Conservation (phyloP, 2,113 vertebrate genomes). For the Plectropomus leopardus region DNA sequence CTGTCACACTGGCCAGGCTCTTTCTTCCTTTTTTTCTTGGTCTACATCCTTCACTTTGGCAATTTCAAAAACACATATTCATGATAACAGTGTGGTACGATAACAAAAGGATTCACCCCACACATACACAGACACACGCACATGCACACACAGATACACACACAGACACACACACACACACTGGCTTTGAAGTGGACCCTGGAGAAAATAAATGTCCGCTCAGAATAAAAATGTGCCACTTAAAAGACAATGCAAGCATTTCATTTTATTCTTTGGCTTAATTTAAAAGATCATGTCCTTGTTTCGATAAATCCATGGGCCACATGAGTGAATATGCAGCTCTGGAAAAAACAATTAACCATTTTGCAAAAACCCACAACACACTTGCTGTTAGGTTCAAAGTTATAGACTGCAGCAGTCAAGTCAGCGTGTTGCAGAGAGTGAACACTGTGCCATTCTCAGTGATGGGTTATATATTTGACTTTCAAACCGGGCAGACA, state of each 20-base stretch:
- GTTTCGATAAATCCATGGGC: conserved; percentile 17
- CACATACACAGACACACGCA: neutral
- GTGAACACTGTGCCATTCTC: neutral
- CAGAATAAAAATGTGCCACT: conserved; percentile 1
- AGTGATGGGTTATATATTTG: conserved; percentile 10
- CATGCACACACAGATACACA: neutral
- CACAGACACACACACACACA: neutral
- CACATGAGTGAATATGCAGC: neutral
- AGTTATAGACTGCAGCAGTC: conserved; percentile 40
- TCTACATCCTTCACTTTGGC: neutral
- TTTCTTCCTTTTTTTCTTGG: too few species aligned
- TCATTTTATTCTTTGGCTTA: neutral
- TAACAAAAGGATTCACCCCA: neutral
- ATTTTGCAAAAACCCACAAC: neutral
- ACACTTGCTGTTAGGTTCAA: neutral
- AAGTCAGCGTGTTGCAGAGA: conserved; percentile 22
- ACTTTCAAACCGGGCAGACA: conserved; percentile 6
- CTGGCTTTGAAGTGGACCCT: neutral
- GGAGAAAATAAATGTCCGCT: neutral
- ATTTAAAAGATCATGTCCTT: conserved; percentile 6
- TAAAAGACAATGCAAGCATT: conserved; percentile 2
- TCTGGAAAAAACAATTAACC: conserved; percentile 13
- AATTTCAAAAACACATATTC: neutral
- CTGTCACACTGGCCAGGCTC: neutral
- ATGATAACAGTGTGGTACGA: neutral